A percentile compares a stretch with the other conserved stretches of the same genome.
Evolutionary conservation across 2,113 vertebrate genomes (phyloP).

Genomic region (Dicerorhinus sumatrensis): DNA sequence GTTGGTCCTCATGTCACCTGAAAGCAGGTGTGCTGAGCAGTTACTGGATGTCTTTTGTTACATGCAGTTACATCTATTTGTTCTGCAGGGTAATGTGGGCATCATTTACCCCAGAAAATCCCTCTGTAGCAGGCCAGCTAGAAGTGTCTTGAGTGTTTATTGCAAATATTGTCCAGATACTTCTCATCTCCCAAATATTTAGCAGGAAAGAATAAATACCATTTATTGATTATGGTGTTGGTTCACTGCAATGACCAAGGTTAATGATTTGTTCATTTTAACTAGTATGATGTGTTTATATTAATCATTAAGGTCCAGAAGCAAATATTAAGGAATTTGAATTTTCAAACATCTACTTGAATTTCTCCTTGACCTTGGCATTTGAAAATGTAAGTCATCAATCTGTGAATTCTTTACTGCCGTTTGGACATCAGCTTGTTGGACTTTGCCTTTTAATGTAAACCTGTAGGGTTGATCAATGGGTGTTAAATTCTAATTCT

Average conservation of each 20-base stretch:
- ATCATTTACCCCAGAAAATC: neutral
- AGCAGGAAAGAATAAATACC: conserved; percentile 3
- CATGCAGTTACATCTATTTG: neutral
- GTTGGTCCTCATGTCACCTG: neutral
- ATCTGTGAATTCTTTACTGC: conserved; percentile 45
- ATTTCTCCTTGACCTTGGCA: conserved; percentile 22
- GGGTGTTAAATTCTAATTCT: neutral
- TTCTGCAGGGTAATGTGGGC: neutral
- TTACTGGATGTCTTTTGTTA: neutral
- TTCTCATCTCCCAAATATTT: conserved; percentile 6
- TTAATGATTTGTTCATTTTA: conserved; percentile 66
- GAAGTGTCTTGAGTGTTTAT: neutral
- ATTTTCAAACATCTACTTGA: conserved; percentile 20
- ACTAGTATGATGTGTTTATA: conserved; percentile 5
- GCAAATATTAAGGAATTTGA: conserved; percentile 50
- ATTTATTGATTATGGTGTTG: conserved; percentile 21
- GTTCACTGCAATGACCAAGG: neutral
- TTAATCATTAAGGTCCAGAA: conserved; percentile 36
- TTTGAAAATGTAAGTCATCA: conserved; percentile 46
- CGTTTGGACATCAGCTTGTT: neutral
- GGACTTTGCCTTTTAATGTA: neutral
- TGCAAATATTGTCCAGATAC: neutral
- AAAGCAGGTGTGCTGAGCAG: neutral
- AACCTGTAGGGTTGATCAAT: neutral
- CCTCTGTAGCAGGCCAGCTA: neutral